Evolutionary conservation across 2,797 vertebrate species (phyloP).

Genomic region (Neomorphus geoffroyi): DNA sequence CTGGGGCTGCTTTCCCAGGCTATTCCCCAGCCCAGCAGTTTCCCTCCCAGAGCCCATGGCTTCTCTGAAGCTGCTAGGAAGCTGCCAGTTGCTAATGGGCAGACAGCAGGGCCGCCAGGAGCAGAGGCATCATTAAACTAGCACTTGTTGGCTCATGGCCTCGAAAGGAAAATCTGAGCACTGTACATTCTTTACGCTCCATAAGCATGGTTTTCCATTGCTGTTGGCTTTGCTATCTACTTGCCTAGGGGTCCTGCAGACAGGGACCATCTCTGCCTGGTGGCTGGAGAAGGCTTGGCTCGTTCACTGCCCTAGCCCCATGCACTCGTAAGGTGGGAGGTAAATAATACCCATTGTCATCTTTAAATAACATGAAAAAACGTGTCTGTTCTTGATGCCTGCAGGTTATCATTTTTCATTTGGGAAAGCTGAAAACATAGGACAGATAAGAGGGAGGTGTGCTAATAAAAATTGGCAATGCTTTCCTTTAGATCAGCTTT

Average conservation of each 20-base stretch:
- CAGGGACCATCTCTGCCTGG: background rate
- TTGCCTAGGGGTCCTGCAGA: background rate
- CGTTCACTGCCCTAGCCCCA: background rate
- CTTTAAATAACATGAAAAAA: background rate
- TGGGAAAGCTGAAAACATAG: background rate
- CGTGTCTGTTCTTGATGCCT: background rate
- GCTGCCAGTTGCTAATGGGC: background rate
- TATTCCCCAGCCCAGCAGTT: background rate
- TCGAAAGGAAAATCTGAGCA: background rate
- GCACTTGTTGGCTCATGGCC: background rate
- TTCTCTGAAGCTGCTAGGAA: background rate
- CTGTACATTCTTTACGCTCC: background rate
- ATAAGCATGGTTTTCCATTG: rapidly evolving
- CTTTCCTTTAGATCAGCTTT: background rate
- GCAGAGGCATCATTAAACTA: background rate
- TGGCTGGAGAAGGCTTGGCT: background rate
- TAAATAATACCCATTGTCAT: background rate
- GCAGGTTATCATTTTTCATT: background rate
- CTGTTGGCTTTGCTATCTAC: background rate
- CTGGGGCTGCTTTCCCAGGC: background rate
- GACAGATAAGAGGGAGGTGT: background rate
- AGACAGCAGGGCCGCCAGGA: rapidly evolving
- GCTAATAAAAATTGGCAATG: background rate
- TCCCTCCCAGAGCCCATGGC: background rate
- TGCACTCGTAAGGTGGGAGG: background rate